Percentiles rank a stretch among this genome's conserved stretches.
Conservation (phyloP, 2,888 invertebrate genomes). For the Ecdyonurus torrentis region DNA sequence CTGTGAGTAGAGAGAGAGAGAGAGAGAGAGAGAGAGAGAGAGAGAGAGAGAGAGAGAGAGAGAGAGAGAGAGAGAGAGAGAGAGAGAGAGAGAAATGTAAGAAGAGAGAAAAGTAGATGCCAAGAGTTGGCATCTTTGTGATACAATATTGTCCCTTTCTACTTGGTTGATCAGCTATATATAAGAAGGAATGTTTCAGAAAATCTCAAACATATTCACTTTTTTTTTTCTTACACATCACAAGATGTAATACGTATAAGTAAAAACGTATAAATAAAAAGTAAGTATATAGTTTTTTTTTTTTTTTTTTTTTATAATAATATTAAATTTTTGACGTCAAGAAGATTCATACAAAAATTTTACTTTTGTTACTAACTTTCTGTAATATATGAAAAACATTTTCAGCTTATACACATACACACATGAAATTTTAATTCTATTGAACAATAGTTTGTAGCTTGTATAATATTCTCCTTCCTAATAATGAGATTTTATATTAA, state of each 20-base stretch:
- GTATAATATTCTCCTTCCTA: too few relatives aligned
- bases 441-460: too few relatives aligned
- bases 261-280: too few relatives aligned
- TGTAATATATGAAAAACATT: too few relatives aligned
- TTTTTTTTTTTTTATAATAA: neutral
- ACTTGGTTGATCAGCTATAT: neutral
- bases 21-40: neutral
- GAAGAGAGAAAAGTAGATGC: neutral
- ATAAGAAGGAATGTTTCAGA: neutral
- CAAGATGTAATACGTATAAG: too few relatives aligned
- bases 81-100: neutral
- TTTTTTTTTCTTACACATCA: neutral
- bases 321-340: too few relatives aligned
- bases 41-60: neutral
- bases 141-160: neutral
- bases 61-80: neutral
- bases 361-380: too few relatives aligned
- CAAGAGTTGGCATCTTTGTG: neutral
- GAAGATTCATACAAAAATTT: too few relatives aligned
- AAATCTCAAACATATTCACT: neutral
- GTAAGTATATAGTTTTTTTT: too few relatives aligned
- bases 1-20: slow-evolving; percentile 2
- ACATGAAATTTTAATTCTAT: too few relatives aligned
- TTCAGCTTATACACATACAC: too few relatives aligned
- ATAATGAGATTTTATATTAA: too few relatives aligned